Conservation (phyloP, 2,888 invertebrate species). For the Lithophane ornitopus region DNA sequence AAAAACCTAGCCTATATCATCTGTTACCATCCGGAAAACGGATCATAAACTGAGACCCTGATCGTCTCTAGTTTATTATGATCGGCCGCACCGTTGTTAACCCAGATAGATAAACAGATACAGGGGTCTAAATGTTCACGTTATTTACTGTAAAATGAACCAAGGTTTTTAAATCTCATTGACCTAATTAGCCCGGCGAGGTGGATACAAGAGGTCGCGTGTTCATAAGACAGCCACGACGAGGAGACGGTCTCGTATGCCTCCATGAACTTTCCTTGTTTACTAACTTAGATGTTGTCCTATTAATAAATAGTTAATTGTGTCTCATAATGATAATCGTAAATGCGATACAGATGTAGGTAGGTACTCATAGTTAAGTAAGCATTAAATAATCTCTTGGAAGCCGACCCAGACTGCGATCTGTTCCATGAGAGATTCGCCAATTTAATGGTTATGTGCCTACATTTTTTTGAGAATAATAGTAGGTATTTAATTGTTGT, state of each 20-base stretch:
- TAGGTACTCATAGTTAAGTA: conserved; percentile 10
- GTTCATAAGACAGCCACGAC: conserved; percentile 3
- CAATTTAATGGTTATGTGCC: no score
- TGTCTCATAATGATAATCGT: conserved; percentile 31
- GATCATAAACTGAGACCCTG: conserved; percentile 24
- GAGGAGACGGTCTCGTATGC: conserved; percentile 1
- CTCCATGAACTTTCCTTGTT: conserved; percentile 46
- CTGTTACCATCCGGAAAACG: conserved; percentile 66
- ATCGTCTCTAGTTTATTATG: conserved; percentile 50
- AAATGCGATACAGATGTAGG: not conserved
- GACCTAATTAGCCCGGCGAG: conserved; percentile 77
- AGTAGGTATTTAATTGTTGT: no score
- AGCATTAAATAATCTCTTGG: no score
- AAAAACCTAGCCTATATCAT: not conserved
- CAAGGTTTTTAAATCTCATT: conserved; percentile 85
- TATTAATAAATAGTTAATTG: conserved; percentile 39
- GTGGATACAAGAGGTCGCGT: conserved; percentile 50
- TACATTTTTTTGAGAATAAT: no score
- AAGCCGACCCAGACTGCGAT: no score
- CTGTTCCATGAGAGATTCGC: no score
- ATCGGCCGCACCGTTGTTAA: conserved; percentile 71
- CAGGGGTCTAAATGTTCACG: conserved; percentile 72
- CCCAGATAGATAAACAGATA: conserved; percentile 84
- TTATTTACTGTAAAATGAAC: conserved; percentile 73
- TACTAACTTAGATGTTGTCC: conserved; percentile 6